Evolutionary conservation across 2,797 vertebrate genomes (phyloP), one percentile per base, ranked within the genome.

Genomic region (Silurus lanzhouensis): DNA sequence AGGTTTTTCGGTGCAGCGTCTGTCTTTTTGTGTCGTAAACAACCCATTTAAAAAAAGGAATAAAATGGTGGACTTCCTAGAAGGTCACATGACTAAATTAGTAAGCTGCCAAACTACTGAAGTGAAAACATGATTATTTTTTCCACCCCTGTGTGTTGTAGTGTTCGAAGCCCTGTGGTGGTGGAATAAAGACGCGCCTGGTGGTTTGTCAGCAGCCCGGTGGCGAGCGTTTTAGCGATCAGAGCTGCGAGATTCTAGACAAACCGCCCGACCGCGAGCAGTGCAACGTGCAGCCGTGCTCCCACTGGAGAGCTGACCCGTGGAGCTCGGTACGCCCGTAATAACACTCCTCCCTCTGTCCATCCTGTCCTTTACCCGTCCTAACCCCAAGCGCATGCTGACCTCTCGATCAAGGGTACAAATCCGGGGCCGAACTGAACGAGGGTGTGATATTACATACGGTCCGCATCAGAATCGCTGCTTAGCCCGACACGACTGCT

Each of bases 271-370:
- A 99, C 93, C 97, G 96, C 44, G 98, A 99, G 94, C 98, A 97
- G 95, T 99, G 98, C 95, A 98, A 97, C 94, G 96, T 95, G 89
- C 97, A 97, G 77, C 93, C 95, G 85, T 99, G 98, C 94, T 95
- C 96, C 64, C 95, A 95, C 84, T 99, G 98, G 98, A 98, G 94
- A 90, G 92, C 96, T 92, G 96, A 97, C 93, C 97, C 97, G 91
- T 99, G 98, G 98, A 99, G 97, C 94, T 96, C 96, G 97, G 98
- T 99, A 99, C 96, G 98, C 94, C 95, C 95, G 90, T 99, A 96
- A 97, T 84, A 83, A 86, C 82, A 66, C 81, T 84, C 75, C 82
- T 76, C 83, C 83, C 79, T 72, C 88, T 87, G 88, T 85, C 93
- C 61, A 38, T 76, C 84, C 79, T 86, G 77, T 90, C 83, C 86